Base-by-base conservation (phyloP, 2,797 vertebrate genomes). In the Ptychobarbus kaznakovi region DNA sequence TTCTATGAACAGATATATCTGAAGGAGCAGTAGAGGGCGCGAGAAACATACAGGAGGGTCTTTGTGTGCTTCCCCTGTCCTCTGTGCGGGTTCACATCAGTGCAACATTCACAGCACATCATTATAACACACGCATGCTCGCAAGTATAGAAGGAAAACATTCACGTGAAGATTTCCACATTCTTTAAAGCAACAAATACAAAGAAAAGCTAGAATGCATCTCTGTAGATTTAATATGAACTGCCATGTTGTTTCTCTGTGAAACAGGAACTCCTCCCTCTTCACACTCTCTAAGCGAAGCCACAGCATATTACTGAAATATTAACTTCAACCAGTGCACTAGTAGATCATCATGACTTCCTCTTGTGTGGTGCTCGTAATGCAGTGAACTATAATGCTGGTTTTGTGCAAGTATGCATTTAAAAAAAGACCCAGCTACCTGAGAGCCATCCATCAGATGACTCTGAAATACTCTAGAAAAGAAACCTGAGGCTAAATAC, bases 51-150 rank as follows among this genome's bases (percentile, higher is more conserved):
- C 42, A 44, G 38, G 68, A 73, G 69, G 80, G 51, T 82, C 38
- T 81, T 42, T 20, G 28, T 25, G 22, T n/a, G 28, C 20, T 80
- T 80, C 78, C 13, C 38, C 63, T 51, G 78, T 66, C 28, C 25
- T 80, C 42, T 80, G 81, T 74, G 81, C 81, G 81, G 80, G 11
- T 61, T 74, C 42, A 82, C 40, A 18, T 49, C 53, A 22, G 5
- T 56, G 20, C 65, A 81, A 77, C 12, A 77, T n/a, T 77, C 22
- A 28, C 4, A 16, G 6, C 61, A n/a, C 20, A 68, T 51, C 1
- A 68, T 81, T 40, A 70, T 16, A 35, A 40, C 3, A 4, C 32
- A 38, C 2, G 20, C 49, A 2, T 25, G 28, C 3, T 69, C 12
- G 35, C 4, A 28, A 38, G 18, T 76, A 20, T n/a, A 32, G 35